Evolutionary conservation across 2,888 invertebrate genomes (phyloP), one percentile per base, ranked within the genome.

Genomic region (Troglohyphantes excavatus): DNA sequence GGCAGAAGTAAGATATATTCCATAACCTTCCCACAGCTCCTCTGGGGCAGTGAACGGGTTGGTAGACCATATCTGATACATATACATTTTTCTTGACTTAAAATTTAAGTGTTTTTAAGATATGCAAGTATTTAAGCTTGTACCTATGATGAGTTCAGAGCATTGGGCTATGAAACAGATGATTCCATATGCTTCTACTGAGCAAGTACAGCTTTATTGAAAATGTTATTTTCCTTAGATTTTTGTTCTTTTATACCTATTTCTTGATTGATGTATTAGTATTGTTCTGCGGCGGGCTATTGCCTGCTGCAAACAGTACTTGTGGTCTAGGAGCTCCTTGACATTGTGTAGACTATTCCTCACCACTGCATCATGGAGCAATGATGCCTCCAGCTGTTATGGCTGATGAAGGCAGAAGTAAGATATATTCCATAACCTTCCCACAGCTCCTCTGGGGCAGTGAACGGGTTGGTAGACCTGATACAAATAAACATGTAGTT

Each of bases 371-470:
- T 90, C 79, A 19, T 85, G 85, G 3, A 90, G 7, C 17, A 90
- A 85, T 26, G n/a, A 81, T 88, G 88, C 81, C 88, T 81, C 88
- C 81, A 29, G 72, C 73, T 46, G 21, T 61, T 17, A 39, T 13
- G 33, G 63, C 72, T 75, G 84, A 76, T 87, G 73, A 39, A 19
- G 76, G 79, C 59, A 39, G 79, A 84, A 79, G 79, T 72, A 63
- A 43, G 81, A 72, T 86, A 86, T 86, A 90, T 90, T 90, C 90
- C 90, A 85, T 90, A 33, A 81, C 65, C 90, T 79, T 68, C 68
- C 63, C 81, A 43, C 39, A 90, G 85, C 61, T 72, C 21, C 53
- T 84, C 2, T 76, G 76, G n/a, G 27, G 43, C 86, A 3, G 9
- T 75, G 81, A 90, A 33, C 81, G 81, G 75, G 68, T 23, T 75